phyloP scores from a whole-genome alignment of 2,888 invertebrate species.

The Tricholauxania praeusta region DNA sequence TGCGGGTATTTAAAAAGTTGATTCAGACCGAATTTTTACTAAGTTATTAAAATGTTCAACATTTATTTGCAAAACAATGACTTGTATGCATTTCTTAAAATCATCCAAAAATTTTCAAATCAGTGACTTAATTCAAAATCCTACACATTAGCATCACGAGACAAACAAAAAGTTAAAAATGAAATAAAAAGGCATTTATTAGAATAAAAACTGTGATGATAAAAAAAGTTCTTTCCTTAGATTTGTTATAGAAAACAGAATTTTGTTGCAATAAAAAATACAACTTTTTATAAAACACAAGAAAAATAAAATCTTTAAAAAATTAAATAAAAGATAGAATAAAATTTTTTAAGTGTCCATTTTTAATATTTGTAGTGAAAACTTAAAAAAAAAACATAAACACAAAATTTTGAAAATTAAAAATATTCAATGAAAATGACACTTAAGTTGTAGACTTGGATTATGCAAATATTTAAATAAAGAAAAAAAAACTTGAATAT shows the following conservation, averaged over 20 bases:
- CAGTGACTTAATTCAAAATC: no score
- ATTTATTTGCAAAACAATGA: no score
- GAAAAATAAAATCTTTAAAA: constrained; percentile 15
- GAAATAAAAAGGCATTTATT: background rate
- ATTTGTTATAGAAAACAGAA: background rate
- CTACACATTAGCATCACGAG: no score
- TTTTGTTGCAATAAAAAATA: constrained; percentile 11
- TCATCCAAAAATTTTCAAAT: no score
- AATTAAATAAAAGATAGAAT: constrained; percentile 19
- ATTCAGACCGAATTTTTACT: no score
- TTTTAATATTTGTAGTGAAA: constrained; percentile 64
- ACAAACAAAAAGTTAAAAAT: no score
- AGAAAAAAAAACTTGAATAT: no score
- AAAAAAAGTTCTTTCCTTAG: constrained; percentile 2
- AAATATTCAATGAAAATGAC: constrained; percentile 10
- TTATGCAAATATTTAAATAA: no score
- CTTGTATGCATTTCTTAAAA: no score
- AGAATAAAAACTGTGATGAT: constrained; percentile 24
- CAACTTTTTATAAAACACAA: background rate
- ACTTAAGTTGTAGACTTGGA: no score
- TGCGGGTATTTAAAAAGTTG: no score
- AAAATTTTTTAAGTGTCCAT: constrained; percentile 64
- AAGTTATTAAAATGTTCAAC: no score
- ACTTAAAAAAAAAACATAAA: constrained; percentile 18
- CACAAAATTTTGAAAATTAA: background rate